Evolutionary conservation across 2,888 invertebrate genomes (phyloP).

Genomic region (Incurvaria masculella): DNA sequence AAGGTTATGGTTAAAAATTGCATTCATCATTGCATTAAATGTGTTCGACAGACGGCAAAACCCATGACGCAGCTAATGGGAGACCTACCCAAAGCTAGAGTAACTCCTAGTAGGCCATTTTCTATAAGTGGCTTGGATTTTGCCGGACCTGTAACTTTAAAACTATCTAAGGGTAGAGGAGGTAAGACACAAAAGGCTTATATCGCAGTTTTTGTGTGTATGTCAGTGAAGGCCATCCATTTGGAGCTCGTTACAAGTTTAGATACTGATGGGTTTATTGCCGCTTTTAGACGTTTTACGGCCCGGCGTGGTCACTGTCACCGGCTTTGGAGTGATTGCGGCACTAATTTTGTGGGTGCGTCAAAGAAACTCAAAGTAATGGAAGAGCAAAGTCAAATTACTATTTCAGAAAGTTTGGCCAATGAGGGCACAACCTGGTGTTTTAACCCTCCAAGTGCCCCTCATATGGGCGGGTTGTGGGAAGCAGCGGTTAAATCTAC

Average conservation of each 20-base stretch:
- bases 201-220: not conserved
- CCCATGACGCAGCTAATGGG: not conserved
- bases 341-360: not conserved
- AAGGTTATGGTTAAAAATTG: not conserved
- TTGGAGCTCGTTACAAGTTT: not conserved
- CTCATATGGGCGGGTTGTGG: no score
- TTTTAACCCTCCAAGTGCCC: no score
- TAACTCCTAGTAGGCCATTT: not conserved
- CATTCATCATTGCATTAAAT: not conserved
- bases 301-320: not conserved
- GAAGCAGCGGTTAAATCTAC: no score
- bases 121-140: not conserved
- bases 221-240: not conserved
- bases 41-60: not conserved
- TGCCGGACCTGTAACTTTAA: not conserved
- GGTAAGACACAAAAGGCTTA: not conserved
- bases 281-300: not conserved
- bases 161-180: not conserved
- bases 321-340: not conserved
- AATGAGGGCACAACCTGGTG: no score
- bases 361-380: not conserved
- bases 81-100: not conserved
- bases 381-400: no score
- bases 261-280: not conserved
- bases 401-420: no score